phyloP scores from a whole-genome alignment of 2,888 invertebrate species.

The Lomographa bimaculata region DNA sequence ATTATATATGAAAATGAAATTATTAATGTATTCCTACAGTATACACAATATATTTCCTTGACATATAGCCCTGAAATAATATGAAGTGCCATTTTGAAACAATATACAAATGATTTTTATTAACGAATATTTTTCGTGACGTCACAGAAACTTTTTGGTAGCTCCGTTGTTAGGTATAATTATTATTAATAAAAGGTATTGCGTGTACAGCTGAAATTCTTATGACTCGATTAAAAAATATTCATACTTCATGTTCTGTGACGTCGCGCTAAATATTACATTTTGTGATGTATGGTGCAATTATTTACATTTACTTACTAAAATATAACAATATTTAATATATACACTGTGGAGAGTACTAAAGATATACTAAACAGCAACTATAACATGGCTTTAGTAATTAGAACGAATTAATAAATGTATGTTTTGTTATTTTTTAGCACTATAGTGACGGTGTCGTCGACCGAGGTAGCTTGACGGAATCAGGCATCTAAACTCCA shows the following conservation, averaged over 20 bases:
- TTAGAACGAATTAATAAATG: constrained; percentile 26
- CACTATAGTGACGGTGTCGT: constrained; percentile 46
- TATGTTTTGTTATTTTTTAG: constrained; percentile 45
- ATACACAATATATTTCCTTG: constrained; percentile 10
- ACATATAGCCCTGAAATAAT: constrained; percentile 23
- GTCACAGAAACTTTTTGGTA: constrained; percentile 15
- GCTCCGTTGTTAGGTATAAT: too few species aligned
- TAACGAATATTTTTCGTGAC: constrained; percentile 19
- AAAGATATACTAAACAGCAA: constrained; percentile 29
- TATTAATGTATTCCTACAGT: too few species aligned
- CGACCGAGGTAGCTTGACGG: constrained; percentile 47
- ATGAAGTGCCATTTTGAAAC: constrained; percentile 27
- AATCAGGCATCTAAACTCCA: constrained; percentile 14
- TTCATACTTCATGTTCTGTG: too few species aligned
- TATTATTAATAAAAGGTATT: too few species aligned
- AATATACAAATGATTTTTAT: constrained; percentile 25
- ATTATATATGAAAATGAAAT: too few species aligned
- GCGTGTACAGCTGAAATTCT: too few species aligned
- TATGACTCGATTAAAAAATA: too few species aligned
- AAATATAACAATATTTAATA: constrained; percentile 31
- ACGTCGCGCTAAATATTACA: too few species aligned
- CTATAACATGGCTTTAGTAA: constrained; percentile 18
- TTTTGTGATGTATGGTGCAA: constrained; percentile 54
- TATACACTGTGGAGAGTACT: constrained; percentile 32
- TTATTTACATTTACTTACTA: constrained; percentile 41